Percentiles rank a stretch among this genome's conserved stretches.
Conservation (phyloP, 1,140 invertebrate species). For the Nylanderia fulva region DNA sequence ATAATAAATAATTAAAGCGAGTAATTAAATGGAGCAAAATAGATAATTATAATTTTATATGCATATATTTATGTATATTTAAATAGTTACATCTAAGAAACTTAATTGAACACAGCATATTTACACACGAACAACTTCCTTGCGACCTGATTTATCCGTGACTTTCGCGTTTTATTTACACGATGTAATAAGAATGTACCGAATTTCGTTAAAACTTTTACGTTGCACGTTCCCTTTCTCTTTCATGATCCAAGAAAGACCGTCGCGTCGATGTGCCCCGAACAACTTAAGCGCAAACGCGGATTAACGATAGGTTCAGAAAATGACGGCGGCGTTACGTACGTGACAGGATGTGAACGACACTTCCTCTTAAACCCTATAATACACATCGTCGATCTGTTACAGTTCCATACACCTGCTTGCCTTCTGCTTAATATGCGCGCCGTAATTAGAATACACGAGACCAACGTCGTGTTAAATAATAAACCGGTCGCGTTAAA, state of each 20-base stretch:
- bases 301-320: conserved; percentile 60
- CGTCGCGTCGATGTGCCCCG: conserved; percentile 19
- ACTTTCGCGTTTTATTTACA: conserved; percentile 10
- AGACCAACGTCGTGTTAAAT: conserved; percentile 72
- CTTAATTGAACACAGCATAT: no score
- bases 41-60: no score
- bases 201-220: conserved; percentile 24
- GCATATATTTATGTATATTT: neutral
- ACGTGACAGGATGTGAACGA: conserved; percentile 82
- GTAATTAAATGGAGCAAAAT: neutral
- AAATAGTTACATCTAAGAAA: neutral
- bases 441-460: conserved; percentile 78
- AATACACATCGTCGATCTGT: conserved; percentile 78
- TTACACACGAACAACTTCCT: neutral
- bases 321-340: conserved; percentile 59
- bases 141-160: neutral
- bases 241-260: conserved; percentile 10
- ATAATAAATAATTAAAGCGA: neutral
- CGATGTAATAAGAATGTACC: neutral
- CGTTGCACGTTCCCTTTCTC: neutral
- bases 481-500: conserved; percentile 66
- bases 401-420: conserved; percentile 80
- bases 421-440: conserved; percentile 73
- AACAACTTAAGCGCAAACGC: conserved; percentile 51
- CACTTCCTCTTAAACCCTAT: conserved; percentile 80